Evolutionary conservation across 2,888 invertebrate genomes (phyloP).

Genomic region (Corbicula japonica): DNA sequence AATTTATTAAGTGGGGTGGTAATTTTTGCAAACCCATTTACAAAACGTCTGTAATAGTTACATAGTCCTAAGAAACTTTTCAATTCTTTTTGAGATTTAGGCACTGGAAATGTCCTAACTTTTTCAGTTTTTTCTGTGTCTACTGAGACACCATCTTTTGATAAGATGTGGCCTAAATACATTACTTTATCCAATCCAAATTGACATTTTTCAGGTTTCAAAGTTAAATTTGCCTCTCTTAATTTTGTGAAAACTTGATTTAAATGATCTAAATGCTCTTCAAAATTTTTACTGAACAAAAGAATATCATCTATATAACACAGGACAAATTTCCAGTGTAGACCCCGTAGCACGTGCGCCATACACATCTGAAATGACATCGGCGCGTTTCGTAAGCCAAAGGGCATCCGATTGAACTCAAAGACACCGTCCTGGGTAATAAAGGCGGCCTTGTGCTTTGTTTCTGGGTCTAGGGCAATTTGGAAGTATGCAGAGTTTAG

Average conservation of each 20-base stretch:
- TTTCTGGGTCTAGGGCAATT: too few species aligned
- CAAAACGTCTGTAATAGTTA: slow-evolving; percentile 85
- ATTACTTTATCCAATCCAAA: slow-evolving; percentile 58
- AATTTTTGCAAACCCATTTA: slow-evolving; percentile 76
- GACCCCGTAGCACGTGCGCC: slow-evolving; percentile 55
- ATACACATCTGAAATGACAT: slow-evolving; percentile 58
- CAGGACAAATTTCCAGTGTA: slow-evolving; percentile 66
- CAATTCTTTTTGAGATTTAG: slow-evolving; percentile 55
- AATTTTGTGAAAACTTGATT: slow-evolving; percentile 39
- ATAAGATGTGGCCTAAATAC: slow-evolving; percentile 65
- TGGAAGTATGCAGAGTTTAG: slow-evolving; percentile 47
- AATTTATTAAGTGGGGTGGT: slow-evolving; percentile 79
- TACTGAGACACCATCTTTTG: slow-evolving; percentile 58
- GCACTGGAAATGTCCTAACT: slow-evolving; percentile 47
- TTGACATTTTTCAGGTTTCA: slow-evolving; percentile 56
- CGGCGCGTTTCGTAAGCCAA: slow-evolving; percentile 58
- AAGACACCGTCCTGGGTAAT: too few species aligned
- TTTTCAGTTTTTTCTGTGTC: slow-evolving; percentile 51
- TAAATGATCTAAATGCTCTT: slow-evolving; percentile 60
- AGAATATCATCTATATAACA: slow-evolving; percentile 67
- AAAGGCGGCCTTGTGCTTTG: slow-evolving; percentile 63
- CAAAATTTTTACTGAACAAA: slow-evolving; percentile 56
- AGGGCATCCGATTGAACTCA: slow-evolving; percentile 50
- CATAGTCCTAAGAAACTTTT: slow-evolving; percentile 59
- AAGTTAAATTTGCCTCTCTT: slow-evolving; percentile 37